phyloP scores from a whole-genome alignment of 2,888 invertebrate genomes.

The Tachystola acroxantha region DNA sequence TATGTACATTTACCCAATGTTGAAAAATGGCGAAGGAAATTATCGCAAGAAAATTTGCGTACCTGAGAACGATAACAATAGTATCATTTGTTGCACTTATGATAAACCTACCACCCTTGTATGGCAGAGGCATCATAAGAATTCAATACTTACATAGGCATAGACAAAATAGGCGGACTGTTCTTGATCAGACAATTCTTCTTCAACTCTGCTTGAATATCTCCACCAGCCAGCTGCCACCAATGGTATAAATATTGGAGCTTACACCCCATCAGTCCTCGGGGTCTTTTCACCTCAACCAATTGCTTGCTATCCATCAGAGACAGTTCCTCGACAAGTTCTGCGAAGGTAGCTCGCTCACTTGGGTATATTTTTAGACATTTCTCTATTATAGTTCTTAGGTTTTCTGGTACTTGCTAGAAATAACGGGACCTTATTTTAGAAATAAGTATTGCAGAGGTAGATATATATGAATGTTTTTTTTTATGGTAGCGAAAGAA shows the following conservation, averaged over 20 bases:
- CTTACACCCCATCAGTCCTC: slow-evolving; percentile 70
- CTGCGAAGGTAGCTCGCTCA: slow-evolving; percentile 71
- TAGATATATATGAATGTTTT: too few species aligned
- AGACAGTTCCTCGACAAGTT: slow-evolving; percentile 72
- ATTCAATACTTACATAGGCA: slow-evolving; percentile 81
- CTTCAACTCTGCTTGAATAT: slow-evolving; percentile 92
- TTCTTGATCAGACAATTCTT: slow-evolving; percentile 94
- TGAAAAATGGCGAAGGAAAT: too few species aligned
- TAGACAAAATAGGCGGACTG: slow-evolving; percentile 87
- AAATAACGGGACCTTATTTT: too few species aligned
- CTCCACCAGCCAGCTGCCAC: slow-evolving; percentile 98
- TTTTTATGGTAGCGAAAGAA: too few species aligned
- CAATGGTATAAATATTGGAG: slow-evolving; percentile 93
- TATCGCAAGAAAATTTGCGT: too few species aligned
- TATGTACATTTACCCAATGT: too few species aligned
- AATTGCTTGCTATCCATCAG: slow-evolving; percentile 51
- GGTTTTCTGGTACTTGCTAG: slow-evolving; percentile 77
- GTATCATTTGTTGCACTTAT: too few species aligned
- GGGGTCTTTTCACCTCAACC: slow-evolving; percentile 57
- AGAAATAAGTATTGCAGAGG: slow-evolving; percentile 8
- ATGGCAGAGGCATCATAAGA: too few species aligned
- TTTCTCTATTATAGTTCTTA: slow-evolving; percentile 81
- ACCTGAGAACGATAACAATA: too few species aligned
- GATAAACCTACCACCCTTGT: too few species aligned
- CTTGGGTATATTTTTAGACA: slow-evolving; percentile 84